Evolutionary conservation across 2,113 vertebrate genomes (phyloP).

Genomic region (Nerophis lumbriciformis): DNA sequence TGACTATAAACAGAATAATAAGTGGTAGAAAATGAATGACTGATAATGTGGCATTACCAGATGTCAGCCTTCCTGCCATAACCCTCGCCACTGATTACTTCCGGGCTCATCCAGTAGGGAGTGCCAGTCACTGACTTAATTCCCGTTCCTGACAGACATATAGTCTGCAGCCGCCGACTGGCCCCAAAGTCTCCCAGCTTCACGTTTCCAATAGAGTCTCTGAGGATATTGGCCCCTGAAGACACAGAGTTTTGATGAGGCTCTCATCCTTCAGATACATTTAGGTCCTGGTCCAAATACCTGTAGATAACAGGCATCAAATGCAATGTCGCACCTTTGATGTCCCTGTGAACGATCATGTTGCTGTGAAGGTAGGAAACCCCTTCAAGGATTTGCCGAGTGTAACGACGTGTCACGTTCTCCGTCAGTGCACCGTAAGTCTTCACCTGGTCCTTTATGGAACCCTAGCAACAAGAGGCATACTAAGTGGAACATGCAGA

Average conservation of each 20-base stretch:
- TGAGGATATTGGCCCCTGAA: conserved; percentile 94
- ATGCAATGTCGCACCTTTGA: conserved; percentile 80
- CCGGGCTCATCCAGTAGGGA: conserved; percentile 99
- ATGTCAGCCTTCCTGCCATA: conserved; percentile 97
- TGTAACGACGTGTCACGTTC: conserved; percentile 95
- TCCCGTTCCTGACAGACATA: conserved; percentile 94
- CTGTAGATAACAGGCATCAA: no score
- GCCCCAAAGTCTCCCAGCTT: conserved; percentile 98
- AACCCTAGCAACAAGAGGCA: conserved; percentile 74
- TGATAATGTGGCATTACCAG: conserved; percentile 74
- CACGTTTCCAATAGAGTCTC: conserved; percentile 94
- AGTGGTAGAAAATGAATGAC: no score
- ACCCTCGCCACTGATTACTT: conserved; percentile 97
- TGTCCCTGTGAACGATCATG: conserved; percentile 99
- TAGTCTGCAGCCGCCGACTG: conserved; percentile 93
- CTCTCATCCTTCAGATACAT: not conserved
- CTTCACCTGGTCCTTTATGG: conserved; percentile 97
- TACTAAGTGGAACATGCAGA: not conserved
- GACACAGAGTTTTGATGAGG: not conserved
- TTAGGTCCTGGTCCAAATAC: no score
- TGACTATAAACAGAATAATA: no score
- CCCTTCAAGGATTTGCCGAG: conserved; percentile 94
- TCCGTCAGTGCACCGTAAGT: conserved; percentile 95
- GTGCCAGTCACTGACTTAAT: conserved; percentile 98
- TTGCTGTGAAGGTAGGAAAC: conserved; percentile 98